A percentile compares a stretch with the other conserved stretches of the same genome.
phyloP scores from a whole-genome alignment of 2,113 vertebrate genomes.

The Erpornis zantholeuca region DNA sequence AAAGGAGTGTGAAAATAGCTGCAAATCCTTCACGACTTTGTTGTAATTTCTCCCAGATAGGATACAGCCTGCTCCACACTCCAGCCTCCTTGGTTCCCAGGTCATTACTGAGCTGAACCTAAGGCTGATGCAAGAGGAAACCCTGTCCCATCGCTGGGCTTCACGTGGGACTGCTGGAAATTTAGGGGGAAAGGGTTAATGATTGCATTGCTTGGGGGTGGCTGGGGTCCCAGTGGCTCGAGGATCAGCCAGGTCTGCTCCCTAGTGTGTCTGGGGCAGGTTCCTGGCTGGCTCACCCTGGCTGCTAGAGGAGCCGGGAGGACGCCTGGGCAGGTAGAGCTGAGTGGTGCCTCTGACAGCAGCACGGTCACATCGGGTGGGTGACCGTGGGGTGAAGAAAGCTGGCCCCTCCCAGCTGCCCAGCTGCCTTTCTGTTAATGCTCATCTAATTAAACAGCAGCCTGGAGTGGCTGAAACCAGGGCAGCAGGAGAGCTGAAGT shows the following conservation, averaged over 20 bases:
- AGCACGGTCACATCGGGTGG: slow-evolving; percentile 23
- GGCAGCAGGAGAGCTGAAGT: slow-evolving; percentile 19
- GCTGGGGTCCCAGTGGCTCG: neutral
- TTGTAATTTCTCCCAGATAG: slow-evolving; percentile 39
- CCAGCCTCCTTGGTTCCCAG: neutral
- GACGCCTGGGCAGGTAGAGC: neutral
- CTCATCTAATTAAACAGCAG: slow-evolving; percentile 11
- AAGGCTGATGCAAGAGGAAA: neutral
- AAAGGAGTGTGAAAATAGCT: slow-evolving; percentile 54
- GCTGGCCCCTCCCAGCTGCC: neutral
- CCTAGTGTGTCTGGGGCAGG: neutral
- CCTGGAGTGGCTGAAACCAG: slow-evolving; percentile 28
- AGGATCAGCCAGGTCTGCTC: neutral
- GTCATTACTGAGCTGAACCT: neutral
- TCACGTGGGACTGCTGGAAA: neutral
- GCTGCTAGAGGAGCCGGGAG: neutral
- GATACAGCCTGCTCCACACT: neutral
- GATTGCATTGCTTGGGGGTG: neutral
- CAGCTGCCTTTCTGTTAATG: slow-evolving; percentile 17
- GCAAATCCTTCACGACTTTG: slow-evolving; percentile 50
- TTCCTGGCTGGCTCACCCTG: neutral
- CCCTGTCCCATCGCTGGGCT: neutral
- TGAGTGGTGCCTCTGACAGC: slow-evolving; percentile 19
- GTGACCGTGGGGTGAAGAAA: neutral
- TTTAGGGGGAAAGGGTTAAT: neutral